Evolutionary conservation across 1,140 invertebrate species (phyloP).

Genomic region (Eumaeus atala): DNA sequence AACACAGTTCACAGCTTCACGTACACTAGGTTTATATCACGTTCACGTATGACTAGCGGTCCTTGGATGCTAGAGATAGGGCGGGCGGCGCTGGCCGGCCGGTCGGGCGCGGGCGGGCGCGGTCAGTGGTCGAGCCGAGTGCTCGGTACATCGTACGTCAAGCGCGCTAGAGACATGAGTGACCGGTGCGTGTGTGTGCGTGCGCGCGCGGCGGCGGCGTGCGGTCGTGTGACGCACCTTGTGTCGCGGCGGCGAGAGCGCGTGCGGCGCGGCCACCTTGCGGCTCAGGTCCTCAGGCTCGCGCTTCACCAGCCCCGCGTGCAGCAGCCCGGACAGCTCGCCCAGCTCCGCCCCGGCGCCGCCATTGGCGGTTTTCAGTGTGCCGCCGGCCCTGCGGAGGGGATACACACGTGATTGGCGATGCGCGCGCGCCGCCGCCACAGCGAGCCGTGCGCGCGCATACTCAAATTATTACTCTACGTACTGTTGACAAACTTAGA

Average conservation of each 20-base stretch:
- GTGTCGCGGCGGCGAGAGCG: conserved; percentile 69
- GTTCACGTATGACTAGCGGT: conserved; percentile 43
- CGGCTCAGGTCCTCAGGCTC: conserved; percentile 74
- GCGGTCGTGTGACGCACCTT: conserved; percentile 72
- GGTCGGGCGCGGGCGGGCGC: conserved; percentile 67
- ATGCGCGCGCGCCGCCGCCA: conserved; percentile 57
- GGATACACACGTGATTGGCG: conserved; percentile 62
- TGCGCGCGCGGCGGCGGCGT: conserved; percentile 70
- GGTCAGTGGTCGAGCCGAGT: conserved; percentile 60
- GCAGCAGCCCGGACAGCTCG: conserved; percentile 71
- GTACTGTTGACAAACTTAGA: conserved; percentile 29
- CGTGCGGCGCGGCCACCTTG: conserved; percentile 70
- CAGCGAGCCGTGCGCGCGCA: conserved; percentile 47
- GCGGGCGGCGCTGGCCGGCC: conserved; percentile 57
- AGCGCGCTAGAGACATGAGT: conserved; percentile 64
- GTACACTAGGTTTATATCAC: conserved; percentile 54
- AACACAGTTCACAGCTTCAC: conserved; percentile 66
- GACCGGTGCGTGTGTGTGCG: conserved; percentile 68
- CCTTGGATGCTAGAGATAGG: conserved; percentile 33
- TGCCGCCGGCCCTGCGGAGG: conserved; percentile 67
- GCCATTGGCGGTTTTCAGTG: conserved; percentile 69
- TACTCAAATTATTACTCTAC: conserved; percentile 42
- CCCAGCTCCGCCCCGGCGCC: conserved; percentile 74
- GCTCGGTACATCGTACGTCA: conserved; percentile 63
- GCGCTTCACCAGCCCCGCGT: conserved; percentile 74